Base-by-base conservation (phyloP, 2,113 vertebrate genomes). In the Corythoichthys haematopterus region DNA sequence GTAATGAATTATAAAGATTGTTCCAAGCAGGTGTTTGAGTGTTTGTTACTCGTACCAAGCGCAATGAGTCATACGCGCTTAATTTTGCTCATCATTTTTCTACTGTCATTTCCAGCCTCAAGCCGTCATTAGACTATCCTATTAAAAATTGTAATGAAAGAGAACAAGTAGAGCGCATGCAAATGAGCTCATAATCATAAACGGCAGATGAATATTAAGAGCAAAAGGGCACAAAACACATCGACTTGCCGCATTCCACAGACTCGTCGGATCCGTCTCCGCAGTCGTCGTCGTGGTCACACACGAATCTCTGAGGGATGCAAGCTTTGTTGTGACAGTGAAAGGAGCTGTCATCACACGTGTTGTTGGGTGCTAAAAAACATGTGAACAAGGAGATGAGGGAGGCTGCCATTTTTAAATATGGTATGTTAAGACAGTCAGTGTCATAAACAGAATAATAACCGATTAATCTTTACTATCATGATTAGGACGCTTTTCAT, bases 201-300 rank as follows among this genome's bases (percentile, higher is more conserved):
- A 52, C 16, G 3, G 36, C 12, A 12, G 1, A 46, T 59, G 20
- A 64, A 56, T 67, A 71, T 37, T 6, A 52, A 51, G 20, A 69
- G 58, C 7, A 63, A 63, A 13, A 66, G 16, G 68, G 20, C 2
- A 48, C 61, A 43, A 71, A 43, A 74, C 20, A 2, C 69, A 75
- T 78, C 45, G 78, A 94, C 94, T 93, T 86, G 91, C 97, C 95
- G 89, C 97, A 98, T 89, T 96, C 94, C 47, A 91, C 76, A 4
- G 94, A 93, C 88, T 98, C 97, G 85, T 99, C 97, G 1, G 96
- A 98, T 55, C 94, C 94, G 67, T 99, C 97, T 43, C 95, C 95
- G 65, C 97, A 99, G 88, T 99, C 97, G 1, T 99, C 92, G 63
- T 99, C 97, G 13, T 94, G 94, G 80, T 99, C 97, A 69, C 97